These are phyloP conservation scores for Beroe forskalii DNA, from an alignment of 37 sponge, comb jelly and placozoan genomes.

Conservation along the genomic window DNA sequence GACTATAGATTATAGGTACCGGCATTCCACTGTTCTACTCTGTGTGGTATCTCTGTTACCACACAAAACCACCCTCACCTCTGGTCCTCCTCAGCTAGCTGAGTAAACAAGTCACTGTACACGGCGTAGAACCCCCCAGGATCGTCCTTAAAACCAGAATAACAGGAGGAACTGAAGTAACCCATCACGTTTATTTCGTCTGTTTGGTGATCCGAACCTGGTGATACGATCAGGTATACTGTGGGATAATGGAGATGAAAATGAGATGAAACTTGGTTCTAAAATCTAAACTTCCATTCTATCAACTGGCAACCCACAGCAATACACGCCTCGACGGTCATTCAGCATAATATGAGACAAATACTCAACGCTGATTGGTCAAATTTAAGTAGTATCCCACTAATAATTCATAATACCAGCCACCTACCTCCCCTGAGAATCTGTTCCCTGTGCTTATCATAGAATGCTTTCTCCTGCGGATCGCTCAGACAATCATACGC, in stretches of 20 bases:
- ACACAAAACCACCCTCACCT: no score
- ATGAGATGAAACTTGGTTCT: background rate
- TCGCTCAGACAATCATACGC: conserved; percentile 96
- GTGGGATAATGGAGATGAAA: background rate
- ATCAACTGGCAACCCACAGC: background rate
- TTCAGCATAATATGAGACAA: no score
- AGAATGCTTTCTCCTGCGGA: conserved; percentile 98
- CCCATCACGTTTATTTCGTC: conserved; percentile 87
- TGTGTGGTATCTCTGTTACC: no score
- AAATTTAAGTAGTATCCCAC: no score
- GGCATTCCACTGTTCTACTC: no score
- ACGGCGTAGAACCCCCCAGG: conserved; percentile 84
- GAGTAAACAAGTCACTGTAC: conserved; percentile 74
- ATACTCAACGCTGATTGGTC: no score
- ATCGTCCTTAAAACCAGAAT: conserved; percentile 84
- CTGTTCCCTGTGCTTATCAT: conserved; percentile 92
- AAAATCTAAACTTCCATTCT: background rate
- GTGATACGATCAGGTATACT: background rate
- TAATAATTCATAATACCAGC: no score
- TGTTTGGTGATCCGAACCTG: conserved; percentile 79
- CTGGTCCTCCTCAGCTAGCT: conserved; percentile 79
- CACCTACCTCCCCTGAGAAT: conserved; percentile 83
- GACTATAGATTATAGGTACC: no score
- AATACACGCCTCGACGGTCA: no score
- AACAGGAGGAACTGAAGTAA: conserved; percentile 81